phyloP scores from a whole-genome alignment of 2,888 invertebrate genomes.

The Luperina testacea region DNA sequence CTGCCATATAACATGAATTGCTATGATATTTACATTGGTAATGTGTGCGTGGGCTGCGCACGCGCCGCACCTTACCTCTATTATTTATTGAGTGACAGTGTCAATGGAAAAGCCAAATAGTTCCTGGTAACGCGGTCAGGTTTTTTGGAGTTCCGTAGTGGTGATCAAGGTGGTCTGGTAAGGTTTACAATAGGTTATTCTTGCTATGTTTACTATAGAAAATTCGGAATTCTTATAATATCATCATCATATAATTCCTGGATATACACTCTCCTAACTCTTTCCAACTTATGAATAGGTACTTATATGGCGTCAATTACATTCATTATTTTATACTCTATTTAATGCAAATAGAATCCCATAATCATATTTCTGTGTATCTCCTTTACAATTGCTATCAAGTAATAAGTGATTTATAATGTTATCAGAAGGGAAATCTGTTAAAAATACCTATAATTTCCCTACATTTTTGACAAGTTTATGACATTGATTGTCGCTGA shows the following conservation, averaged over 20 bases:
- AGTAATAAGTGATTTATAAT: too few species aligned
- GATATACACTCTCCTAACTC: too few species aligned
- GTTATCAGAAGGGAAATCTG: too few species aligned
- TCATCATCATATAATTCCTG: background rate
- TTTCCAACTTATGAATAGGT: background rate
- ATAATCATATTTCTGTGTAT: background rate
- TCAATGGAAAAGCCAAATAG: slow-evolving; percentile 74
- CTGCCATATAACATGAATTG: slow-evolving; percentile 63
- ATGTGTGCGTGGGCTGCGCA: slow-evolving; percentile 80
- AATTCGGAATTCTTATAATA: background rate
- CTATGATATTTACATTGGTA: slow-evolving; percentile 77
- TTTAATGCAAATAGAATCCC: background rate
- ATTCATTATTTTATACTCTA: background rate
- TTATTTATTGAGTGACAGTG: slow-evolving; percentile 74
- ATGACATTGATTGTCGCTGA: too few species aligned
- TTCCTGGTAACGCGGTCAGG: slow-evolving; percentile 60
- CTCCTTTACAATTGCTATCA: background rate
- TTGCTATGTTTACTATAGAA: background rate
- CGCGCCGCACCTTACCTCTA: slow-evolving; percentile 76
- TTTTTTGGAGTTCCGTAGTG: slow-evolving; percentile 54
- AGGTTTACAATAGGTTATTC: background rate
- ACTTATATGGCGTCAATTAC: background rate
- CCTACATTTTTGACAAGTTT: too few species aligned
- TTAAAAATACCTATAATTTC: too few species aligned
- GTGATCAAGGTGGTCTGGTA: background rate